Evolutionary conservation across 2,113 vertebrate species (phyloP).

Genomic region (Tupaia chinensis): DNA sequence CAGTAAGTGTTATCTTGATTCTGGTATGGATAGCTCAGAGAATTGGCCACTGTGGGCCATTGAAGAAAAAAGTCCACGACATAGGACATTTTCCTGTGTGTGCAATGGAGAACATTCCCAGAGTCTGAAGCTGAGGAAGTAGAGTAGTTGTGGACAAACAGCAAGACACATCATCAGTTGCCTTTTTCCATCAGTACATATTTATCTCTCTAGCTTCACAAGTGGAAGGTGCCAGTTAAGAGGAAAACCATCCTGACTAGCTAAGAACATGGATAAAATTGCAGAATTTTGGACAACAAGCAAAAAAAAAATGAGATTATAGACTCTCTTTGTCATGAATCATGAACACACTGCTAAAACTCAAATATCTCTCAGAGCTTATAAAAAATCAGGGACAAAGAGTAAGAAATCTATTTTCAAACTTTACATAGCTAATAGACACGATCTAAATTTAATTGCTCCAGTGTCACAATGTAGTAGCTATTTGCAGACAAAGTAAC

Average conservation of each 20-base stretch:
- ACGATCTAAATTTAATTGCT: background rate
- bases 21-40: background rate
- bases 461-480: background rate
- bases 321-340: background rate
- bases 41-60: background rate
- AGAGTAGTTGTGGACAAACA: background rate
- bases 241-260: background rate
- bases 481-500: background rate
- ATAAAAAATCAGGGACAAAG: background rate
- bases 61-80: background rate
- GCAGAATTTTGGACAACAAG: conserved; percentile 23
- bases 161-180: background rate
- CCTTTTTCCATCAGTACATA: background rate
- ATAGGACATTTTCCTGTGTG: background rate
- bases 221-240: background rate
- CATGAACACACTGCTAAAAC: background rate
- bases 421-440: background rate
- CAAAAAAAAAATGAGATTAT: background rate
- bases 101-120: background rate
- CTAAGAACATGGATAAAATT: background rate
- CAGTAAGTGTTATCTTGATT: background rate
- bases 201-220: background rate
- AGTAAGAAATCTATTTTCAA: conserved; percentile 27
- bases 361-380: background rate
- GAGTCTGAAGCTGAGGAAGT: background rate